phyloP scores from a whole-genome alignment of 2,797 vertebrate genomes.

The Rhynchonycteris naso region DNA sequence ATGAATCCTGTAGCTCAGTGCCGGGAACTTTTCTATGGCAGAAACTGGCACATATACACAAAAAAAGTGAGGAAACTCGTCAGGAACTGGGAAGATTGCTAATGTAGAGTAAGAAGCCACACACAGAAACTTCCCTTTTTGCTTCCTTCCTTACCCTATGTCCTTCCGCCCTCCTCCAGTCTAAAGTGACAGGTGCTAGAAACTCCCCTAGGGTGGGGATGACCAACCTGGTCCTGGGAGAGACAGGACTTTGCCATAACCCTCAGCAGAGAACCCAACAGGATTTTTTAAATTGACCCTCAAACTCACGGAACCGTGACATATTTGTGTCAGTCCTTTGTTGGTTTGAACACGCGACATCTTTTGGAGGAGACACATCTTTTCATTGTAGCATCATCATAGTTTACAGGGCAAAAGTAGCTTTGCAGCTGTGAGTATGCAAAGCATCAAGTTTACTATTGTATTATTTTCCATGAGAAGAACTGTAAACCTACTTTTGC shows the following conservation, averaged over 20 bases:
- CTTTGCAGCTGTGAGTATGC: not conserved
- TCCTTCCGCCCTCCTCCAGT: not conserved
- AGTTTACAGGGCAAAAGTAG: not conserved
- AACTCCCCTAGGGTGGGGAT: not conserved
- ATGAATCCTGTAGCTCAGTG: not conserved
- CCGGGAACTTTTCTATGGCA: not conserved
- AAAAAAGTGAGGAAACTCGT: not conserved
- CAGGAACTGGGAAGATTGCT: not conserved
- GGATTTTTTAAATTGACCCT: not conserved
- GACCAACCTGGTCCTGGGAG: not conserved
- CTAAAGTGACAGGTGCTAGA: not conserved
- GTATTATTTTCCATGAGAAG: too few relatives aligned
- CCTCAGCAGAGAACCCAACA: not conserved
- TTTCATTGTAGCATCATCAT: not conserved
- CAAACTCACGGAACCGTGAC: not conserved
- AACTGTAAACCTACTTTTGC: too few relatives aligned
- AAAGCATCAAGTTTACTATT: not conserved
- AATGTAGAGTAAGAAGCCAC: not conserved
- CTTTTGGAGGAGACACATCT: not conserved
- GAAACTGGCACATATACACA: not conserved
- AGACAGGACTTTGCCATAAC: not conserved
- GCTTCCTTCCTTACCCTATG: not conserved
- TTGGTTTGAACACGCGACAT: not conserved
- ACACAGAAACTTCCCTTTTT: not conserved
- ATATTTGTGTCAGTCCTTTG: not conserved